Conservation (phyloP, 2,113 vertebrate genomes). For the Colossoma macropomum region DNA sequence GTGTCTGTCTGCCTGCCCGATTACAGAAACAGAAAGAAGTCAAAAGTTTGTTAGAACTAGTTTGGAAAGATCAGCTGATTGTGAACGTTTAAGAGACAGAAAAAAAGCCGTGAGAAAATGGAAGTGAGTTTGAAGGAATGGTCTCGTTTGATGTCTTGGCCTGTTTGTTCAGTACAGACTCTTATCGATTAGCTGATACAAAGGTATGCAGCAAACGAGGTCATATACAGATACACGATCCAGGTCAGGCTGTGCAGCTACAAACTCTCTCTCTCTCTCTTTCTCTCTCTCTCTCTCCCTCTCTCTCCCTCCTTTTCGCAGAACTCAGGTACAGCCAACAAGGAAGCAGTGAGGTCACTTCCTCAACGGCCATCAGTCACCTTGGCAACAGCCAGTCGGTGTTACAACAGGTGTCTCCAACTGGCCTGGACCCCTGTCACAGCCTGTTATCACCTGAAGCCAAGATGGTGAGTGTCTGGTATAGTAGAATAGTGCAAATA, state of each 20-base stretch:
- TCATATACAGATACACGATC: conserved; percentile 37
- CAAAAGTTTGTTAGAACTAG: background rate
- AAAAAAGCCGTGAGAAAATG: background rate
- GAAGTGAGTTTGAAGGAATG: background rate
- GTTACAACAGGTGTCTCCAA: conserved; percentile 97
- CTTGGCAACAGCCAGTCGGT: conserved; percentile 91
- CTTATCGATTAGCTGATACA: conserved; percentile 45
- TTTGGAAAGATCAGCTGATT: background rate
- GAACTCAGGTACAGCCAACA: conserved; percentile 91
- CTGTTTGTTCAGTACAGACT: conserved; percentile 35
- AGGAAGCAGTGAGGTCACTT: conserved; percentile 86
- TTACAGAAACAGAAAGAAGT: conserved; percentile 5
- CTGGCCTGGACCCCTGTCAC: conserved; percentile 90
- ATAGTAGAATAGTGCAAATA: background rate
- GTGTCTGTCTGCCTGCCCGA: conserved; percentile 15
- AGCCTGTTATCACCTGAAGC: conserved; percentile 92
- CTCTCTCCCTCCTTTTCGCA: conserved; percentile 55
- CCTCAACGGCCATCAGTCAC: conserved; percentile 92
- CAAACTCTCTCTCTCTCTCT: background rate
- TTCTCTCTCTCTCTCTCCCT: background rate
- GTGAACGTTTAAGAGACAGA: background rate
- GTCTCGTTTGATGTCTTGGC: background rate
- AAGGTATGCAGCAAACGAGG: conserved; percentile 18
- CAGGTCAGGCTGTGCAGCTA: conserved; percentile 9
- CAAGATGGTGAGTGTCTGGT: conserved; percentile 90